Evolutionary conservation across 1,140 invertebrate species (phyloP), one percentile per base, ranked within the genome.

Genomic region (Apis dorsata): DNA sequence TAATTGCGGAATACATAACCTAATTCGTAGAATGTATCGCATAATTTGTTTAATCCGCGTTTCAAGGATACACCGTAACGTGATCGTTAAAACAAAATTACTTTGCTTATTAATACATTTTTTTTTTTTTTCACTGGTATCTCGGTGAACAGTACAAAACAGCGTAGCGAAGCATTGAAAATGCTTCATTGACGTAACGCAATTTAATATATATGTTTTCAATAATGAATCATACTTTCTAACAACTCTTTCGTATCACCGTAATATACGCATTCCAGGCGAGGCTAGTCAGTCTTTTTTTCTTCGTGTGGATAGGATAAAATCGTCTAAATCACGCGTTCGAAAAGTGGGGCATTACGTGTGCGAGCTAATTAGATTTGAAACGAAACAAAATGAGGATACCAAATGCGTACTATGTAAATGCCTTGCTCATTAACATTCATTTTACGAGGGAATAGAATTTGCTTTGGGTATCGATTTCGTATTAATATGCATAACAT

Each of bases 31-130:
- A 15, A 28, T 49, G 49, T 13, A n/a, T 66, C 19, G 57, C 17
- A 28, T 55, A 44, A 49, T 55, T 78, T 10, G 34, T 49, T 77
- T 81, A 44, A 44, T 85, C 72, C 73, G 66, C 63, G 17, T 82
- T 82, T 86, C 85, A 86, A 86, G 85, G 80, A 86, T 86, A 78
- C 19, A 21, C 76, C 68, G 69, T 53, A 70, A 69, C 63, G 74
- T 79, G 62, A 74, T 62, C 73, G 70, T 83, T 79, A 70, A 74
- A 72, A 59, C 34, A 63, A 28, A 62, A 86, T 86, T 71, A 57
- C 73, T 15, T 44, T 75, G 60, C 65, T 86, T 80, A 72, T 86
- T 74, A 77, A 80, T 84, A 77, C 62, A 68, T 44, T 78, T 70
- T 84, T 74, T 79, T 13, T 63, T 78, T 70, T 84, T 74, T 79